Conservation (phyloP, 1,140 invertebrate species). For the Drosophila chauvacae region DNA sequence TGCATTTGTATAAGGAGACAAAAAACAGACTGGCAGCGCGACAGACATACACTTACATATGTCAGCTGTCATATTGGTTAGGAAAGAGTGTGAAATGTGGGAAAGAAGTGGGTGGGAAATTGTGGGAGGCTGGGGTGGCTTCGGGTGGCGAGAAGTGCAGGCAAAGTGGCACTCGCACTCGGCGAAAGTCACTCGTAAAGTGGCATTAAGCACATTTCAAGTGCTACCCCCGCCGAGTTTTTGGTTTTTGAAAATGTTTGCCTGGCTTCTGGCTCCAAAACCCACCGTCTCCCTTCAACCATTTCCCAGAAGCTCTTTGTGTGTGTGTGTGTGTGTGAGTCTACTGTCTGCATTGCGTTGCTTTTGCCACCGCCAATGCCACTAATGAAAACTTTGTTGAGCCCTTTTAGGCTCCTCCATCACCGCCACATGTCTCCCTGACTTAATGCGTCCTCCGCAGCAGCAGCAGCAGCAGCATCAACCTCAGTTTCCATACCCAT, state of each 20-base stretch:
- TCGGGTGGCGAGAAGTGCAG: slow-evolving; percentile 48
- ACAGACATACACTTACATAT: slow-evolving; percentile 73
- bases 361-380: slow-evolving; percentile 64
- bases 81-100: slow-evolving; percentile 21
- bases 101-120: slow-evolving; percentile 2
- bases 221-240: slow-evolving; percentile 64
- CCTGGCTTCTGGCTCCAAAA: slow-evolving; percentile 47
- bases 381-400: slow-evolving; percentile 80
- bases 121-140: not conserved
- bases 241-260: slow-evolving; percentile 70
- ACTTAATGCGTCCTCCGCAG: slow-evolving; percentile 43
- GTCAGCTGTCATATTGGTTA: slow-evolving; percentile 79
- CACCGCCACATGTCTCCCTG: slow-evolving; percentile 63
- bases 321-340: slow-evolving; percentile 8
- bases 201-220: slow-evolving; percentile 81
- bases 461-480: not conserved
- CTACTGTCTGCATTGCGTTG: slow-evolving; percentile 43
- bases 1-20: slow-evolving; percentile 49
- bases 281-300: not conserved
- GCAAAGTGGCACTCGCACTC: slow-evolving; percentile 78
- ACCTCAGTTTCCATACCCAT: not conserved
- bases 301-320: slow-evolving; percentile 1
- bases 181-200: slow-evolving; percentile 80
- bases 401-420: slow-evolving; percentile 72
- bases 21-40: slow-evolving; percentile 13